Percentiles rank a stretch among this genome's conserved stretches.
phyloP scores from a whole-genome alignment of 2,113 vertebrate genomes.

The Aldabrachelys gigantea region DNA sequence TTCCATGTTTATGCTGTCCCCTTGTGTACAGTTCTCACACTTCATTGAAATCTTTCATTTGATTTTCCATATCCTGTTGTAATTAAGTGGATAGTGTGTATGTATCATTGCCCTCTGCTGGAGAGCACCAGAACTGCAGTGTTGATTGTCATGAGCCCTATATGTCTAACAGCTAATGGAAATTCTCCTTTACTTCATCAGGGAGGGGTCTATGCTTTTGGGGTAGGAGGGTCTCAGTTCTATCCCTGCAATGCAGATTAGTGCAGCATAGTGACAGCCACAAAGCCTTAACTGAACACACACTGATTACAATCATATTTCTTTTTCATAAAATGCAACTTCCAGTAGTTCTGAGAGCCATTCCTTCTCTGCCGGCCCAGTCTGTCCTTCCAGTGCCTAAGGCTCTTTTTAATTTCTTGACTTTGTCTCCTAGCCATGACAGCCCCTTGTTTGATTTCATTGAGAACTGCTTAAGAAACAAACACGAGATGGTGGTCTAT shows the following conservation, averaged over 20 bases:
- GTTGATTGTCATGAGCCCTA: background rate
- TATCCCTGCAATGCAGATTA: background rate
- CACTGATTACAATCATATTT: background rate
- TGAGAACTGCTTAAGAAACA: conserved; percentile 85
- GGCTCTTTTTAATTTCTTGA: background rate
- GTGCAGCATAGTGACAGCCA: background rate
- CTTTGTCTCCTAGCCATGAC: conserved; percentile 71
- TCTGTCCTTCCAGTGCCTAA: background rate
- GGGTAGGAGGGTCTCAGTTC: background rate
- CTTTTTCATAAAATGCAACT: background rate
- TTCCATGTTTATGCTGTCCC: background rate
- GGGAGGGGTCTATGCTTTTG: background rate
- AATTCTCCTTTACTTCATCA: background rate
- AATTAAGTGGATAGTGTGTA: background rate
- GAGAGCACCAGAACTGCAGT: background rate
- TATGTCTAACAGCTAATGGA: background rate
- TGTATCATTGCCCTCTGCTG: background rate
- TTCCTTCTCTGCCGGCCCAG: background rate
- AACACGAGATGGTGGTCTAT: conserved; percentile 87
- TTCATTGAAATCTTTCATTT: background rate
- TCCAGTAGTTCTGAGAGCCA: background rate
- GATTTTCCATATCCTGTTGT: background rate
- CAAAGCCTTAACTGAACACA: background rate
- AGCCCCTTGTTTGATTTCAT: conserved; percentile 87
- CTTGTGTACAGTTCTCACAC: background rate